These are phyloP conservation scores for Laticauda laticaudata DNA, from an alignment of 2,113 vertebrate genomes.

Conservation along the genomic window DNA sequence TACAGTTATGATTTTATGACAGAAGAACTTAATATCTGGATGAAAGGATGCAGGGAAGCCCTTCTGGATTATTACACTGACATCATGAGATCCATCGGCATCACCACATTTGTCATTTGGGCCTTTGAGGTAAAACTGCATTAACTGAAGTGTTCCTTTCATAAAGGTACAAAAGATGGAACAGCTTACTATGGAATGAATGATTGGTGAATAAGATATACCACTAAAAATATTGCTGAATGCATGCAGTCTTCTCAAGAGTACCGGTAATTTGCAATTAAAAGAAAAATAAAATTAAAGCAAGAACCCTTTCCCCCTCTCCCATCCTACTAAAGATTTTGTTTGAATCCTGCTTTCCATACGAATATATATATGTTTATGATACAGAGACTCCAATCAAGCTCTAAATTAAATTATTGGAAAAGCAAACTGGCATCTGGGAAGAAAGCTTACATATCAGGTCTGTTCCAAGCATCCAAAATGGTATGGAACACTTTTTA, in stretches of 20 bases:
- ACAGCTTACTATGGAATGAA: background rate
- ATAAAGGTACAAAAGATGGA: background rate
- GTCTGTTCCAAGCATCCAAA: background rate
- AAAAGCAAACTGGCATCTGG: background rate
- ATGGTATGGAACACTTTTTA: background rate
- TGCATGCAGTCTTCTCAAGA: background rate
- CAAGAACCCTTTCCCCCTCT: background rate
- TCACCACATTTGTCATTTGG: constrained; percentile 80
- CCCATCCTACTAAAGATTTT: background rate
- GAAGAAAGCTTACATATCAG: background rate
- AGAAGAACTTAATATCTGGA: constrained; percentile 83
- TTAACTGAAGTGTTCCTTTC: background rate
- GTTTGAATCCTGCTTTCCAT: background rate
- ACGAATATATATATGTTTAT: background rate
- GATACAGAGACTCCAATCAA: background rate
- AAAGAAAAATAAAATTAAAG: background rate
- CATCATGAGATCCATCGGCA: constrained; percentile 81
- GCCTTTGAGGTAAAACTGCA: constrained; percentile 79
- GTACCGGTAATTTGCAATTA: background rate
- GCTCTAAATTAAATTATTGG: background rate
- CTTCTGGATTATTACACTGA: constrained; percentile 80
- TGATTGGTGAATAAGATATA: fast-evolving
- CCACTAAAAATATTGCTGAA: background rate
- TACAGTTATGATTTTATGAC: constrained; percentile 82
- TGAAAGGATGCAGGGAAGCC: constrained; percentile 78